Base-by-base conservation (phyloP, 2,113 vertebrate genomes). In the Panthera tigris region DNA sequence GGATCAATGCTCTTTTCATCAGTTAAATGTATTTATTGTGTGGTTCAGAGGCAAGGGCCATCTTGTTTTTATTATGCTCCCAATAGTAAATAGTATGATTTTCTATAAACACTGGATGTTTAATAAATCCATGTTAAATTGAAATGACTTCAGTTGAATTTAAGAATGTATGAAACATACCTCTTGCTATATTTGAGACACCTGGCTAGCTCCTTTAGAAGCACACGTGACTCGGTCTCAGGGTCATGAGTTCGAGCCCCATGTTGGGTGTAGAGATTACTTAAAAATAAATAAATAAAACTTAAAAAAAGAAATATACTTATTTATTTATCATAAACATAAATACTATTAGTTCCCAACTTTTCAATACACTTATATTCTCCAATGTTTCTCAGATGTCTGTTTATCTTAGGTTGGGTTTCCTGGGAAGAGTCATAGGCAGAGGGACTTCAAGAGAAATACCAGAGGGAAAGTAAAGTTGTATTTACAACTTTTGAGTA, bases 1-100 rank as follows among this genome's bases (percentile, higher is more conserved):
- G 76, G 92, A 92, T 95, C 92, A 78, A 91, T 36, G 45, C 31
- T 91, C 36, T 96, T 94, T 88, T 88, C 33, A 57, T 55, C 79
- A 63, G 11, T 31, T 84, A 36, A 73, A 82, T 88, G 69, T 27
- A 71, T 84, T 94, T 90, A 69, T 50, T 13, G 0, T 81, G 65
- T 95, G 7, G 66, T 76, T 82, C 80, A 61, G 11, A 25, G 41
- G 25, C 65, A 86, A 66, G 6, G 50, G 1, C 23, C 65, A 78
- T 48, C 74, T 96, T 83, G 57, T n/a, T 85, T 29, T 91, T 95
- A 78, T 94, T 83, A 79, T 78, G 33, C 55, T 93, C 31, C 55
- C 31, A 82, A 50, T 41, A 86, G 16, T 41, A 92, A 92, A 95
- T 50, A 33, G 23, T 14, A 79, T 29, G 4, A 39, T 55, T 41